Percentiles rank a stretch among this genome's conserved stretches.
Evolutionary conservation across 1,140 invertebrate genomes (phyloP).

Genomic region (Nasonia longicornis): DNA sequence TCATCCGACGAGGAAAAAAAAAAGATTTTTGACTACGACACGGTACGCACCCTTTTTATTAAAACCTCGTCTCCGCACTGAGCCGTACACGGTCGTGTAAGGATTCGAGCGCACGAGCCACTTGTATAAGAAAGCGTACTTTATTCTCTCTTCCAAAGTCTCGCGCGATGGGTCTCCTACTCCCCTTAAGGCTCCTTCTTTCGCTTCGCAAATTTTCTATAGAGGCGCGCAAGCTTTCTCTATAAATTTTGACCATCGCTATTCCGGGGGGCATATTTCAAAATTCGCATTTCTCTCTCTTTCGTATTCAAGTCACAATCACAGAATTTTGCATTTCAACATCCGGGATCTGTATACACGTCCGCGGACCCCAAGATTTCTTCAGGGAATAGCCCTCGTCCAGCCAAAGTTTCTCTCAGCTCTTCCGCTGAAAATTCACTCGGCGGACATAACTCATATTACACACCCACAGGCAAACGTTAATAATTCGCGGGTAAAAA

Average conservation of each 20-base stretch:
- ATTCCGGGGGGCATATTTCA: not conserved
- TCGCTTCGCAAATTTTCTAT: not conserved
- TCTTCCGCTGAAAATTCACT: not conserved
- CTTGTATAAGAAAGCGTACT: not conserved
- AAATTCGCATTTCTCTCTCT: not conserved
- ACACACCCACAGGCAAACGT: not conserved
- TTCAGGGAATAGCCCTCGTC: not conserved
- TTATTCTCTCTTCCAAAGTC: not conserved
- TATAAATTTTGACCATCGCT: constrained; percentile 17
- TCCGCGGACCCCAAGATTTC: not conserved
- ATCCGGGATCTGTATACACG: not conserved
- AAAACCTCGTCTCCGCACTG: not conserved
- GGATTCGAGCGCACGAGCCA: too few species aligned
- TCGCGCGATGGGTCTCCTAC: too few species aligned
- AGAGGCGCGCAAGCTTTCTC: not conserved
- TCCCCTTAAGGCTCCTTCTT: too few species aligned
- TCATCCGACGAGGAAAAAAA: not conserved
- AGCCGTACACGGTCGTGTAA: too few species aligned
- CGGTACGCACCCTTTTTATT: not conserved
- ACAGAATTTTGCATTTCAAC: constrained; percentile 10
- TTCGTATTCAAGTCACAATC: constrained; percentile 5
- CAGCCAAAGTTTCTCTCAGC: not conserved
- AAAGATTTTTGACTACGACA: constrained; percentile 3
- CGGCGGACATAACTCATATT: not conserved
- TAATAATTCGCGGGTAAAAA: not conserved